phyloP scores from a whole-genome alignment of 2,113 vertebrate genomes.

The Peucedramus taeniatus region DNA sequence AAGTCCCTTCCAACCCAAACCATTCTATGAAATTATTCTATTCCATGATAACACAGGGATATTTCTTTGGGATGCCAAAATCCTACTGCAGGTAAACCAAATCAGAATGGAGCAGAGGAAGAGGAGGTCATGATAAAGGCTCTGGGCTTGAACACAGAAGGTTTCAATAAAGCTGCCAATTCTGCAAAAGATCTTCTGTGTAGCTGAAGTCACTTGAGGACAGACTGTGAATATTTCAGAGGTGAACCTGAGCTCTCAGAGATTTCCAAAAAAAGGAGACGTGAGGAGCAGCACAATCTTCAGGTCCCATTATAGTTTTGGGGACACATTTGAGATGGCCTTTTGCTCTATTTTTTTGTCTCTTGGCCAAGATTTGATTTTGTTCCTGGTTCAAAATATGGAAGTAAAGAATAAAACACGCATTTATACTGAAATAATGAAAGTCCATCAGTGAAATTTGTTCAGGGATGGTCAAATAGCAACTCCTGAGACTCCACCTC shows the following conservation, averaged over 20 bases:
- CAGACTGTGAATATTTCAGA: slow-evolving; percentile 35
- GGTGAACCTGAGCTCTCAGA: slow-evolving; percentile 20
- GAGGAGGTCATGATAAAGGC: background rate
- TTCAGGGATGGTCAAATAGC: background rate
- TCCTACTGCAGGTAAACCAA: background rate
- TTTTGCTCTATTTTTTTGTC: background rate
- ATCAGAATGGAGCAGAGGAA: background rate
- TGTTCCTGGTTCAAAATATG: background rate
- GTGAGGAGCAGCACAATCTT: background rate
- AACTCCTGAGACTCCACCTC: background rate
- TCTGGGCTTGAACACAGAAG: background rate
- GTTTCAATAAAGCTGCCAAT: background rate
- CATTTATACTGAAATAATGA: background rate
- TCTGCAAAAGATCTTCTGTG: background rate
- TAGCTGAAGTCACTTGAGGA: slow-evolving; percentile 43
- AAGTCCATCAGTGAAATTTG: background rate
- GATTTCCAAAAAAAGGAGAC: background rate
- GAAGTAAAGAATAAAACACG: background rate
- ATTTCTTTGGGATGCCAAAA: background rate
- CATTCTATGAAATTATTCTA: background rate
- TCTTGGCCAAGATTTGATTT: background rate
- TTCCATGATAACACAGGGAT: background rate
- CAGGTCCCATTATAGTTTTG: background rate
- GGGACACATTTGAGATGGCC: background rate
- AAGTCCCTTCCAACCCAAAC: background rate